Base-by-base conservation (phyloP, 2,113 vertebrate genomes). In the Hoplias malabaricus region DNA sequence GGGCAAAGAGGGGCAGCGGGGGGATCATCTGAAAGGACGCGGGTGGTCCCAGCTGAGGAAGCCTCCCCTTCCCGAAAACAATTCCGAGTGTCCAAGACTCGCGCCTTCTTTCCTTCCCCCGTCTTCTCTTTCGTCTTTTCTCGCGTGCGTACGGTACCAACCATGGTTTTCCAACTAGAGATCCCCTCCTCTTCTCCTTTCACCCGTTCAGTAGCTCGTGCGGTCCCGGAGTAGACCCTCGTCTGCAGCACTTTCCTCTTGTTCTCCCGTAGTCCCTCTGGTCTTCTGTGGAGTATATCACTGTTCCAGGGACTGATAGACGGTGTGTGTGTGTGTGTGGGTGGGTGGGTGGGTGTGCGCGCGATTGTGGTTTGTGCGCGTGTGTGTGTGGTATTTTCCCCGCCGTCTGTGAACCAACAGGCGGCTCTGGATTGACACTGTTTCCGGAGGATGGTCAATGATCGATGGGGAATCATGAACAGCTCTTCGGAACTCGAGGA, bases 401-500 rank as follows among this genome's bases (percentile, higher is more conserved):
- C 50, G 59, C 25, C 65, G 84, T 85, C 87, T 84, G 84, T 82
- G 83, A 80, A 53, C 53, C 68, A 54, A 69, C 88, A 82, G 87
- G 87, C 82, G 84, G 78, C 76, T 89, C 70, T 80, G 78, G 83
- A 31, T 86, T 74, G 76, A 78, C 25, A 63, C 78, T 78, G 79
- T 89, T 88, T 89, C 87, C 84, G 84, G 87, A 88, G 90, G 85
- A 90, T 92, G 92, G 84, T 92, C 87, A 92, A 88, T 89, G 90
- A 91, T 90, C 89, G 81, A 91, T 92, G 92, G 92, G 90, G 90
- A 91, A 90, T 72, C 90, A 94, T 94, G 93, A 93, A 93, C 87
- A 93, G 88, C 88, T 91, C 92, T 90, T 90, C 92, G 85, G 93
- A 94, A 93, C 91, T 92, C 89, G 93, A 94, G 88, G 92, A 93